Percentiles rank a stretch among this genome's conserved stretches.
Conservation (phyloP, 2,113 vertebrate species). For the Daubentonia madagascariensis region DNA sequence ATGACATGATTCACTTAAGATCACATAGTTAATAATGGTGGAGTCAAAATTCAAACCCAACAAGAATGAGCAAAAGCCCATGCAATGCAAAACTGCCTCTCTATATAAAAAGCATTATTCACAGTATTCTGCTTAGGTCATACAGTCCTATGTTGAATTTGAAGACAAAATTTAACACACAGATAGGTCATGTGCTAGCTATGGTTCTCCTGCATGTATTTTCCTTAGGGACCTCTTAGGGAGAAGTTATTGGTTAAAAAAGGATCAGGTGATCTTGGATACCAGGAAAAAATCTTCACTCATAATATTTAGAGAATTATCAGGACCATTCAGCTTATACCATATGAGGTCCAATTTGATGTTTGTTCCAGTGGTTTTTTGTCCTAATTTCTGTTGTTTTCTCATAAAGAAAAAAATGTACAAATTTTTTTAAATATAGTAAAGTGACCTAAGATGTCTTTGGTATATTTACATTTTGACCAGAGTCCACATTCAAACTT, state of each 20-base stretch:
- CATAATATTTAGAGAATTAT: neutral
- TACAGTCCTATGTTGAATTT: neutral
- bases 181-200: neutral
- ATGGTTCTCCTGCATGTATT: neutral
- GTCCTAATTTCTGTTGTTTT: neutral
- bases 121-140: neutral
- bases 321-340: neutral
- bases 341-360: neutral
- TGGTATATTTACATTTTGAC: constrained; percentile 1
- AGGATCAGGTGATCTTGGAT: neutral
- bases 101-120: neutral
- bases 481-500: neutral
- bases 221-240: neutral
- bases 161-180: neutral
- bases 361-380: neutral
- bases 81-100: neutral
- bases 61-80: neutral
- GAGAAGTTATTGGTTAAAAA: neutral
- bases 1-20: neutral
- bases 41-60: neutral
- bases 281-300: neutral
- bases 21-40: neutral
- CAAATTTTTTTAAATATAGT: neutral
- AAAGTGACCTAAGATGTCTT: neutral
- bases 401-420: neutral